Conservation (phyloP, 2,797 vertebrate genomes). For the Xenops minutus region DNA sequence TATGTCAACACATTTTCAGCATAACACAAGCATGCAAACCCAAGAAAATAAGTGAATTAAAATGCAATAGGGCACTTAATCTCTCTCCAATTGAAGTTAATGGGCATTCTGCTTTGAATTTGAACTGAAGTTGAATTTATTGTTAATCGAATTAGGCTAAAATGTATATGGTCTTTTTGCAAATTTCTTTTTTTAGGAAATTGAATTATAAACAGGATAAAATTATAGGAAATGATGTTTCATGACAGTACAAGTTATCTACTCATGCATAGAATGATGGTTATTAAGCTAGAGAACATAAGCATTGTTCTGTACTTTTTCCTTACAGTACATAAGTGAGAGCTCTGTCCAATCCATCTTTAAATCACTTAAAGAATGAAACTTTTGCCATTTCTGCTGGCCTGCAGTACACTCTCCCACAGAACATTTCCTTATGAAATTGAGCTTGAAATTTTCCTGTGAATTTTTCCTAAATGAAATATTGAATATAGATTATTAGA, state of each 20-base stretch:
- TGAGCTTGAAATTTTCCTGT: not conserved
- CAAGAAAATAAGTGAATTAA: slow-evolving; percentile 31
- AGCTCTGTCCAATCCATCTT: not conserved
- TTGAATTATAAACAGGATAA: slow-evolving; percentile 45
- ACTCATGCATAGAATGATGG: not conserved
- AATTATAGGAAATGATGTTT: slow-evolving; percentile 32
- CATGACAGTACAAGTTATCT: not conserved
- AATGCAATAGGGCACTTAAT: not conserved
- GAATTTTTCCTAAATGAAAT: not conserved
- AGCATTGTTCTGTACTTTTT: not conserved
- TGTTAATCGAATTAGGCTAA: slow-evolving; percentile 22
- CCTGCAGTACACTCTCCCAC: not conserved
- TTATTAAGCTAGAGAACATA: not conserved
- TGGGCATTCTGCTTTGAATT: slow-evolving; percentile 46
- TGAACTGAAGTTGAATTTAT: slow-evolving; percentile 27
- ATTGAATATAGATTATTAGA: not conserved
- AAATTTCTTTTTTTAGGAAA: slow-evolving; percentile 15
- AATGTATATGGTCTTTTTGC: not conserved
- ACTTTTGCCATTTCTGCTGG: not conserved
- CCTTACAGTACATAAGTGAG: not conserved
- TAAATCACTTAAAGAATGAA: not conserved
- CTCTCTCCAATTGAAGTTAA: slow-evolving; percentile 15
- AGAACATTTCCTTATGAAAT: not conserved
- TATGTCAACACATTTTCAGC: not conserved
- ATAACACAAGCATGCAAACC: not conserved